These are phyloP conservation scores for Hozukius guyotensis DNA, from an alignment of 2,797 vertebrate genomes.

Conservation along the genomic window DNA sequence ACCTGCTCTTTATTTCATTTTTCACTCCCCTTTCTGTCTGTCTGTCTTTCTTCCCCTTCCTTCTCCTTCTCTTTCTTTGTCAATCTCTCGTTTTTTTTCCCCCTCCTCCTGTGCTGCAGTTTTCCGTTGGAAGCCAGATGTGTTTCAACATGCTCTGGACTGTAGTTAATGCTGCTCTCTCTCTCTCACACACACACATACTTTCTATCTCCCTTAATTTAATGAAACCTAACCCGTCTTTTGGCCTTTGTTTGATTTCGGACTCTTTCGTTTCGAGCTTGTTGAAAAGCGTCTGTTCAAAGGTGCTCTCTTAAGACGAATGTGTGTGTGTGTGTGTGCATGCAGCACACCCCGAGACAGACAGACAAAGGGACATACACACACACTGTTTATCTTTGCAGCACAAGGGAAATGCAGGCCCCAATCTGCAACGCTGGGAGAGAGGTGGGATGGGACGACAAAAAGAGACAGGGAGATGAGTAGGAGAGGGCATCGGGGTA, in stretches of 20 bases:
- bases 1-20: conserved; percentile 33
- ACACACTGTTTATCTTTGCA: conserved; percentile 91
- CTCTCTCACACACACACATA: background rate
- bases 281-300: conserved; percentile 25
- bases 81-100: background rate
- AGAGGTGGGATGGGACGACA: conserved; percentile 48
- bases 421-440: conserved; percentile 83
- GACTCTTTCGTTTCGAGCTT: conserved; percentile 26
- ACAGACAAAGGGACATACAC: conserved; percentile 37
- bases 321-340: conserved; percentile 73
- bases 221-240: conserved; percentile 18
- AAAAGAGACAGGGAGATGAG: conserved; percentile 11
- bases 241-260: conserved; percentile 47
- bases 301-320: conserved; percentile 54
- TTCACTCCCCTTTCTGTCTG: background rate
- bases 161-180: conserved; percentile 35
- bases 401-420: conserved; percentile 90
- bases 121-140: conserved; percentile 82
- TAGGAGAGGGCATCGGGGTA: conserved; percentile 51
- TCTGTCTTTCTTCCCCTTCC: background rate
- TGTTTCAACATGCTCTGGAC: conserved; percentile 86
- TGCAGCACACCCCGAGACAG: background rate
- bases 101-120: conserved; percentile 17
- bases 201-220: conserved; percentile 24
- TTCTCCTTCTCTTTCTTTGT: conserved; percentile 8